These are phyloP conservation scores for Tineola bisselliella DNA, from an alignment of 2,888 invertebrate genomes.

Conservation along the genomic window DNA sequence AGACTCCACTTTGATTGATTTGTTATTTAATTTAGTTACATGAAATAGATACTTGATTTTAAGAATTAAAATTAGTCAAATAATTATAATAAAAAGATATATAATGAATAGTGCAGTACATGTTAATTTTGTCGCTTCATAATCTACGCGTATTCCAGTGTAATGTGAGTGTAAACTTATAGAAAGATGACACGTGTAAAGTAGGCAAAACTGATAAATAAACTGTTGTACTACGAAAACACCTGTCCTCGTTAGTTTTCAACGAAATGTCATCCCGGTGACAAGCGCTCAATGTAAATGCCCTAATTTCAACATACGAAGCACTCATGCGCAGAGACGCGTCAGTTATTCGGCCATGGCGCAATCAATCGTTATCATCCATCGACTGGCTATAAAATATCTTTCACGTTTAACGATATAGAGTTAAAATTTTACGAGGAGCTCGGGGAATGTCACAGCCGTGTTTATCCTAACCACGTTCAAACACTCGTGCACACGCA, in stretches of 20 bases:
- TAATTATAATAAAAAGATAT: too few relatives aligned
- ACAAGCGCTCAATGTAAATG: not conserved
- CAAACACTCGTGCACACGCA: not conserved
- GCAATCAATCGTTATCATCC: slow-evolving; percentile 19
- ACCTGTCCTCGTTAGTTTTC: not conserved
- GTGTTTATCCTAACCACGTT: slow-evolving; percentile 2
- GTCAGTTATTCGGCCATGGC: slow-evolving; percentile 21
- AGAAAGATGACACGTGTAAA: too few relatives aligned
- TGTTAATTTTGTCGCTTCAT: too few relatives aligned
- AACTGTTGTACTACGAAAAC: not conserved
- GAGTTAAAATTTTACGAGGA: slow-evolving; percentile 4
- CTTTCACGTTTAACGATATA: not conserved
- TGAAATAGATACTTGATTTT: too few relatives aligned
- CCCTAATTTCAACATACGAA: not conserved
- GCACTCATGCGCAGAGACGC: not conserved
- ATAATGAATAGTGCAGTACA: too few relatives aligned
- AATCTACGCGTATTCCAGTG: too few relatives aligned
- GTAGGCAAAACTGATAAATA: not conserved
- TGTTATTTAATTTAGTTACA: too few relatives aligned
- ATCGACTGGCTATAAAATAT: slow-evolving; percentile 4
- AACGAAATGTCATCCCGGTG: not conserved
- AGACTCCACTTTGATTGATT: too few relatives aligned
- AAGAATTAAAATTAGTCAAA: too few relatives aligned
- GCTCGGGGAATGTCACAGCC: not conserved
- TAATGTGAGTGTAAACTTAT: too few relatives aligned